Base-by-base conservation (phyloP, 2,113 vertebrate genomes). In the Poecilia latipinna region DNA sequence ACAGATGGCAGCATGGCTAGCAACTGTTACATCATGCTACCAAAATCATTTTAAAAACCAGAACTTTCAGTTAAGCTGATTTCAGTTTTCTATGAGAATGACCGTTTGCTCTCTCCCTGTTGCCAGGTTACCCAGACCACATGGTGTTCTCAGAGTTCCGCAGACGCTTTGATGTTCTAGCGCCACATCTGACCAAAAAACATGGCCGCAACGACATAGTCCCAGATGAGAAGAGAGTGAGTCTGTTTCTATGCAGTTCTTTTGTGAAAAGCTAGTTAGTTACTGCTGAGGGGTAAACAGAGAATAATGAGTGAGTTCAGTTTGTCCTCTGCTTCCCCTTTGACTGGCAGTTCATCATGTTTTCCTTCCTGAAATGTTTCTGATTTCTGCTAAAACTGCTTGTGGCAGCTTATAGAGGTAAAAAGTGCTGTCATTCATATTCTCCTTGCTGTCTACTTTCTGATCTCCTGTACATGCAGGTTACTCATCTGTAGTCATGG, bases 81-180 rank as follows among this genome's bases (percentile, higher is more conserved):
- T 57, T 57, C 24, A 24, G 51, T 57, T 57, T 57, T 24, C 22
- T 8, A 57, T n/a, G 51, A n/a, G 8, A 57, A 57, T 57, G 7
- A 57, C 17, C 1, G 8, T 24, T n/a, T 54, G 13, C 1, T 69
- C 60, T 66, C 31, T 65, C 28, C 33, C 61, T 65, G n/a, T 7
- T 54, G 28, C 48, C 86, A 99, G 98, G 98, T 57, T 99, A 99
- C 75, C 98, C 98, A 0, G 97, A 99, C 91, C 96, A 99, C 93
- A 96, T 99, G 97, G 97, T 97, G 42, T 99, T 99, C 77, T 97
- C 97, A 0, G 97, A 99, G 92, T 99, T 99, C 90, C 96, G 97
- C 60, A 91, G 97, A 10, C 96, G 97, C 66, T 99, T 99, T 31
- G 97, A 99, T 0, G 95, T 99, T 65, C 94, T 99, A 81, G 95